Evolutionary conservation across 2,113 vertebrate genomes (phyloP), one percentile per base, ranked within the genome.

Genomic region (Callithrix jacchus): DNA sequence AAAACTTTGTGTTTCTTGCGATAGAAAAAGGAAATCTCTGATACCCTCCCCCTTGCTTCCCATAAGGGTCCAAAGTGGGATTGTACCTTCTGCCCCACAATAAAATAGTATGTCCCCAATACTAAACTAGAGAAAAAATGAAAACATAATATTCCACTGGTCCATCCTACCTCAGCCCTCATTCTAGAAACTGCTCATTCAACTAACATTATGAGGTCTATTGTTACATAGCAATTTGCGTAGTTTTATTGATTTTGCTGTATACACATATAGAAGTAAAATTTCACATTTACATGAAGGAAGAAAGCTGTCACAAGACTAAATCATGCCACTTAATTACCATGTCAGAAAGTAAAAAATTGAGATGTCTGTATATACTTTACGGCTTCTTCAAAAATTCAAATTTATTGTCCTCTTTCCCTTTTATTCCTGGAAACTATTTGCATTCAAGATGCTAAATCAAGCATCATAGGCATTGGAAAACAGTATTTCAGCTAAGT

Each of bases 401-500:
- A 85, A 70, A 73, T 76, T 86, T 82, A 86, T 40, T 64, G 18
- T 42, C 47, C 37, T 68, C 47, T 77, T 71, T 89, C 20, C 21
- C 49, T 42, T 70, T 73, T 64, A 74, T 45, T 23, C 20, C 16
- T 30, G 2, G 2, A 91, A 87, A 49, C 49, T 35, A 73, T 77
- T 95, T 93, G 23, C 77, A 89, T 77, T 79, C 11, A 40, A 52
- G 73, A 91, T 82, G 37, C 42, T 81, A 56, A 94, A 73, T 89
- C 40, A 68, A 82, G 52, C 47, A 17, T 2, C 37, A 4, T 35
- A 35, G 77, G 5, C 13, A 18, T 1, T 87, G 68, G 40, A 25
- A 94, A 95, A 71, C 4, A 40, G 16, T 70, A 25, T 71, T 95
- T 97, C 35, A 47, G 71, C 45, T 49, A 37, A 71, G 70, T 17